Conservation (phyloP, 2,113 vertebrate genomes). For the Sapayoa aenigma region DNA sequence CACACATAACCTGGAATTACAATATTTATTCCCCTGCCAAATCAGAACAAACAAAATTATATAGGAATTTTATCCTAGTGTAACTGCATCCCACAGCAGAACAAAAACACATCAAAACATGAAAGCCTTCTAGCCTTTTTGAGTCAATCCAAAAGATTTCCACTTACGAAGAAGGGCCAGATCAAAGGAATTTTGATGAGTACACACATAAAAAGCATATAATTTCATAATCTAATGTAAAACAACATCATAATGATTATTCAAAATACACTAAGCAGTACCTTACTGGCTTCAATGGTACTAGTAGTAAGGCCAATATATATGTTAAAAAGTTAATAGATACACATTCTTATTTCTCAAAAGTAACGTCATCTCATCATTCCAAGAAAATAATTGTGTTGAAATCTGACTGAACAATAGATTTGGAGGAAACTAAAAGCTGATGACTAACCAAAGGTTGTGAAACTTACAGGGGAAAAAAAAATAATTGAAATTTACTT, state of each 20-base stretch:
- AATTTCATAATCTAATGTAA: not conserved
- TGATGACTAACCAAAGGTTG: not conserved
- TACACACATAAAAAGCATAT: not conserved
- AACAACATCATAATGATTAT: not conserved
- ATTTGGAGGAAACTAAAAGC: not conserved
- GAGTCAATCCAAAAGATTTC: not conserved
- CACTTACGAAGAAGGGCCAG: not conserved
- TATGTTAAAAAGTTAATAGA: constrained; percentile 36
- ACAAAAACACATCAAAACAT: not conserved
- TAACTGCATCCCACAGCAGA: not conserved
- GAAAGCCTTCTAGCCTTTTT: not conserved
- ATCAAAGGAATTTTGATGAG: not conserved
- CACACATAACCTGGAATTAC: not conserved
- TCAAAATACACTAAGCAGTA: not conserved
- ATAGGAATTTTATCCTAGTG: not conserved
- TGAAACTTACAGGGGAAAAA: not conserved
- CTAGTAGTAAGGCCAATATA: not conserved
- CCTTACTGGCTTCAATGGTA: not conserved
- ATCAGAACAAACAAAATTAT: not conserved
- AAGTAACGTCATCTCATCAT: not conserved
- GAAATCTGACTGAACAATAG: not conserved
- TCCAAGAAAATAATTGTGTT: constrained; percentile 34
- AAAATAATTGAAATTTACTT: not conserved
- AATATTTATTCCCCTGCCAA: not conserved
- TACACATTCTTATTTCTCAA: constrained; percentile 11